Evolutionary conservation across 2,113 vertebrate species (phyloP), one percentile per base, ranked within the genome.

Genomic region (Labeo catla): DNA sequence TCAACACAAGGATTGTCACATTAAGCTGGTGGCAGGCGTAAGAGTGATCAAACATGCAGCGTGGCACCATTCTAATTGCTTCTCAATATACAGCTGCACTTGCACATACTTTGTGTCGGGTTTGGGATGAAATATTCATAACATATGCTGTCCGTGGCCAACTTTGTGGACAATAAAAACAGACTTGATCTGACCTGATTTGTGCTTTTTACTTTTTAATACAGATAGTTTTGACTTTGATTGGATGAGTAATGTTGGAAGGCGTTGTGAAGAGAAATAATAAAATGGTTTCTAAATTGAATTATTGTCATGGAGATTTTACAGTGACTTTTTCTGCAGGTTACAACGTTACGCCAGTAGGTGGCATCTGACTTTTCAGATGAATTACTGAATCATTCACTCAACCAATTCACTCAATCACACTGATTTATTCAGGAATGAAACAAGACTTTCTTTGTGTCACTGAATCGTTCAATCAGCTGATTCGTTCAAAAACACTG

Each of bases 1-100:
- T 80, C 65, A 57, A 2, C 6, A 10, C n/a, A 39, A 86, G 66
- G 52, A 86, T 45, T 57, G 76, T 68, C 65, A 45, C 34, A 70
- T 86, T 80, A 66, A 54, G 74, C 84, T 28, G 34, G 34, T 65
- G 84, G 34, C 74, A 50, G 61, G 59, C 59, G 8, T 52, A 6
- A 49, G 12, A n/a, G 19, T 78, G 45, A 68, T 78, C 61, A 68
- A 68, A 85, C 84, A 28, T 50, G 47, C 47, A 21, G 21, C 34
- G 59, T 49, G 45, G 43, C 43, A 61, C 15, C 12, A 9, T 23
- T 49, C 57, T 63, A 65, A 77, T 50, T 63, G 84, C 84, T 85
- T 45, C 73, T 77, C 73, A 23, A 66, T 54, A 77, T 54, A 54
- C 49, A 54, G 7, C 4, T 54, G 8, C 28, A 54, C 23, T 9